These are phyloP conservation scores for Falcunculus frontatus DNA, from an alignment of 2,113 vertebrate genomes.

Conservation along the genomic window DNA sequence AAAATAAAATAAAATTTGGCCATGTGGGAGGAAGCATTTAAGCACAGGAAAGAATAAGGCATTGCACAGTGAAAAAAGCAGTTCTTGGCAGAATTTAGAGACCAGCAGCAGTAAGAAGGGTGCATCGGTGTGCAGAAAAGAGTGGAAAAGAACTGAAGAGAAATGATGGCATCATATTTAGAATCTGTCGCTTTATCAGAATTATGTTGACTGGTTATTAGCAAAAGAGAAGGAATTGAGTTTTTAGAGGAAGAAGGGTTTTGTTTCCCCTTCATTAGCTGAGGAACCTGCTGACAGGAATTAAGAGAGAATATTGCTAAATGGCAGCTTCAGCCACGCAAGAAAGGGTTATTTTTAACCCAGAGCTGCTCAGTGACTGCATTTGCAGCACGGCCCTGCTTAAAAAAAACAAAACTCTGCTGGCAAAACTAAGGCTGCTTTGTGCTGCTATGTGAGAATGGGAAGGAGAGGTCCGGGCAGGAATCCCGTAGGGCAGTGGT, in stretches of 20 bases:
- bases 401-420: background rate
- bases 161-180: background rate
- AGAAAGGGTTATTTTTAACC: constrained; percentile 6
- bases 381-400: background rate
- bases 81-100: background rate
- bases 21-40: background rate
- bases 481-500: background rate
- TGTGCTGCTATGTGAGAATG: background rate
- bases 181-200: background rate
- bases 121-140: background rate
- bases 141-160: background rate
- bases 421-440: background rate
- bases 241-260: constrained; percentile 2
- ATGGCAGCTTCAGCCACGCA: background rate
- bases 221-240: constrained; percentile 7
- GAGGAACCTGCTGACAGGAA: background rate
- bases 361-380: background rate
- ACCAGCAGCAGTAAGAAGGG: background rate
- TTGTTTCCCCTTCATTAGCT: constrained; percentile 19
- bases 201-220: background rate
- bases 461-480: background rate
- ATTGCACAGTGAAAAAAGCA: background rate
- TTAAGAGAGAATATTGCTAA: background rate
- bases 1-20: background rate
- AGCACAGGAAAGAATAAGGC: background rate